Percentiles rank a stretch among this genome's conserved stretches.
Conservation (phyloP, 2,888 invertebrate species). For the Odontomyia ornata region DNA sequence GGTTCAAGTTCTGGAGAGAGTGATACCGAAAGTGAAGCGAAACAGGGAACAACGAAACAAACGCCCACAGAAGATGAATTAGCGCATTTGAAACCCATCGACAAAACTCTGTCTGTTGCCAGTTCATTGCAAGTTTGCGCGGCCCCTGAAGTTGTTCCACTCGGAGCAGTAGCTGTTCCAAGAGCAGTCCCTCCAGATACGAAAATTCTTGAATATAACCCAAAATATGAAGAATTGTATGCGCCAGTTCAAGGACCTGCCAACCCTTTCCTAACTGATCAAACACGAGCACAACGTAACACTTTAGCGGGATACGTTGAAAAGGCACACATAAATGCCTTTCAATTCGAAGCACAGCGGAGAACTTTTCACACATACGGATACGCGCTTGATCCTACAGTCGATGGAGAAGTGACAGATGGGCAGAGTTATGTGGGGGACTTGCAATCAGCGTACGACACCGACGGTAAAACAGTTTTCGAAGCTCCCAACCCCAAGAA, state of each 20-base stretch:
- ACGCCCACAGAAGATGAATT: conserved; percentile 57
- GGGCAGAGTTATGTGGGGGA: conserved; percentile 69
- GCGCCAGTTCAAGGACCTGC: conserved; percentile 91
- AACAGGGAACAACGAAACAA: conserved; percentile 62
- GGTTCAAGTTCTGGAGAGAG: conserved; percentile 68
- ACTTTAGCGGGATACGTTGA: conserved; percentile 95
- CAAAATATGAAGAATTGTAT: conserved; percentile 93
- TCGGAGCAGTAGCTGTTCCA: conserved; percentile 75
- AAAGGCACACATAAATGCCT: conserved; percentile 93
- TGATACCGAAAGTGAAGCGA: conserved; percentile 59
- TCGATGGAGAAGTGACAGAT: conserved; percentile 68
- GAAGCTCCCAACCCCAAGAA: conserved; percentile 82
- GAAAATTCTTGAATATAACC: conserved; percentile 89
- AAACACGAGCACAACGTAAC: conserved; percentile 87
- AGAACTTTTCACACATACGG: conserved; percentile 94
- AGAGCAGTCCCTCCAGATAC: conserved; percentile 79
- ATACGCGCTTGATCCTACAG: conserved; percentile 93
- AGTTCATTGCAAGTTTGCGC: conserved; percentile 77
- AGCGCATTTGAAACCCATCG: conserved; percentile 68
- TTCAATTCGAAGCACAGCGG: conserved; percentile 96
- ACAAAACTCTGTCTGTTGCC: conserved; percentile 69
- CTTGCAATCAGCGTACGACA: conserved; percentile 74
- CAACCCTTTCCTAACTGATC: conserved; percentile 92
- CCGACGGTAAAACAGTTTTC: conserved; percentile 88
- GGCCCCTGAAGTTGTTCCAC: conserved; percentile 84